Evolutionary conservation across 2,888 invertebrate species (phyloP), one percentile per base, ranked within the genome.

Genomic region (Eledone cirrhosa): DNA sequence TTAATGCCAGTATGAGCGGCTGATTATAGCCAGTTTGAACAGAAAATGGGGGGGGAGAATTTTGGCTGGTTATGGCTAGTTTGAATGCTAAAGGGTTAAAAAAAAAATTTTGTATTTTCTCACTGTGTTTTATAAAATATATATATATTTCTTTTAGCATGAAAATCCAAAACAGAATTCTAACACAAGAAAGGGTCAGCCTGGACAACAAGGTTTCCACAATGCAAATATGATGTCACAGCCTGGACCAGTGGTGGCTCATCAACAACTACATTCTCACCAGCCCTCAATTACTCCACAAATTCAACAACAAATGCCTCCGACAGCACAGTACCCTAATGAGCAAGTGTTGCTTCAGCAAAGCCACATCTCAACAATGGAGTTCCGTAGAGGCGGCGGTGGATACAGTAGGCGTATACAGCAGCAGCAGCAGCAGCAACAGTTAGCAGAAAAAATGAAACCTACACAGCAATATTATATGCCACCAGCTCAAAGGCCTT

Each of bases 371-470:
- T 80, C 81, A 78, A 83, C 81, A 31, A 85, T 88, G 84, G 87
- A 87, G 82, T 88, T 87, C 80, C 83, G 86, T 7, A 85, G 87
- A 5, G 85, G 86, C 19, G 82, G 84, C 29, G 85, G 86, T 3
- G 79, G 80, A 1, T 59, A 82, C 19, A 83, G 83, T 77, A 78
- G 79, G 1, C 3, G 95, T 95, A 0, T 96, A 95, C 80, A 97
- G 93, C 81, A 84, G 22, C 80, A 79, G 22, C 75, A 48, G 47
- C 41, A 75, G 29, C 22, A 33, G 69, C 31, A 41, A 41, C 4
- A 41, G n/a, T 8, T 72, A 41, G 48, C n/a, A 4, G 81, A 81
- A 27, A 77, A 83, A 16, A 78, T 82, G 11, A 80, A 83, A 53
- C 85, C 86, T 14, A 81, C 84, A 0, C 86, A 86, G 78, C 81